Conservation (phyloP, 2,888 invertebrate genomes). For the Exocentrus adspersus region DNA sequence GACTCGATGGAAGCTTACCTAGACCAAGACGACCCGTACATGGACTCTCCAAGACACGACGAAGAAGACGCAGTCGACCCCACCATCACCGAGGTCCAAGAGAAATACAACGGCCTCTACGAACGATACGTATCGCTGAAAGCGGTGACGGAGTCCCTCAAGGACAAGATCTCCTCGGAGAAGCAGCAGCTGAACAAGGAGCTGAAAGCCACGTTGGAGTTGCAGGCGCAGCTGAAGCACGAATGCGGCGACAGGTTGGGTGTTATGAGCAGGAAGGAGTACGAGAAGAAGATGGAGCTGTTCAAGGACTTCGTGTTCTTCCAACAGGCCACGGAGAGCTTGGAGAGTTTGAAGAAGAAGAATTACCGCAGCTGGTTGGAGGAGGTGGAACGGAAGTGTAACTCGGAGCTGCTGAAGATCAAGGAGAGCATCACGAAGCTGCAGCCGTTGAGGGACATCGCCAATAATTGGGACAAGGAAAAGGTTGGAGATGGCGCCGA, state of each 20-base stretch:
- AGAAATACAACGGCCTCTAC: slow-evolving; percentile 31
- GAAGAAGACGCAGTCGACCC: slow-evolving; percentile 28
- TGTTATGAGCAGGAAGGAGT: slow-evolving; percentile 26
- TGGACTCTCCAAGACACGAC: slow-evolving; percentile 1
- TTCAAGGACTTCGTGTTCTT: slow-evolving; percentile 40
- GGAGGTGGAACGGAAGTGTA: slow-evolving; percentile 43
- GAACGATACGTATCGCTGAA: slow-evolving; percentile 40
- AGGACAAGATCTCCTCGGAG: slow-evolving; percentile 35
- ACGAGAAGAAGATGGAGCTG: slow-evolving; percentile 34
- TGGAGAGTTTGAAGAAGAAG: slow-evolving; percentile 32
- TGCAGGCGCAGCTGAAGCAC: slow-evolving; percentile 34
- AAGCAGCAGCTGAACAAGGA: slow-evolving; percentile 40
- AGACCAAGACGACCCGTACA: neutral
- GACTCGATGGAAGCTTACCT: slow-evolving; percentile 12
- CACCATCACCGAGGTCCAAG: slow-evolving; percentile 19
- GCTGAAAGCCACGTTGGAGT: slow-evolving; percentile 38
- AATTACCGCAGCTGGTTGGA: slow-evolving; percentile 39
- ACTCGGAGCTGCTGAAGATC: slow-evolving; percentile 43
- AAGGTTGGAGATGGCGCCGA: neutral
- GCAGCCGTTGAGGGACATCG: slow-evolving; percentile 42
- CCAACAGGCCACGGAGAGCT: slow-evolving; percentile 30
- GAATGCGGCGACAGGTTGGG: slow-evolving; percentile 12
- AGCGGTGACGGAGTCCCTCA: slow-evolving; percentile 36
- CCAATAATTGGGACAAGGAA: slow-evolving; percentile 37
- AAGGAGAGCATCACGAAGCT: slow-evolving; percentile 40